A percentile compares a stretch with the other conserved stretches of the same genome.
Evolutionary conservation across 1,140 invertebrate species (phyloP).

Genomic region (Dreissena rostriformis): DNA sequence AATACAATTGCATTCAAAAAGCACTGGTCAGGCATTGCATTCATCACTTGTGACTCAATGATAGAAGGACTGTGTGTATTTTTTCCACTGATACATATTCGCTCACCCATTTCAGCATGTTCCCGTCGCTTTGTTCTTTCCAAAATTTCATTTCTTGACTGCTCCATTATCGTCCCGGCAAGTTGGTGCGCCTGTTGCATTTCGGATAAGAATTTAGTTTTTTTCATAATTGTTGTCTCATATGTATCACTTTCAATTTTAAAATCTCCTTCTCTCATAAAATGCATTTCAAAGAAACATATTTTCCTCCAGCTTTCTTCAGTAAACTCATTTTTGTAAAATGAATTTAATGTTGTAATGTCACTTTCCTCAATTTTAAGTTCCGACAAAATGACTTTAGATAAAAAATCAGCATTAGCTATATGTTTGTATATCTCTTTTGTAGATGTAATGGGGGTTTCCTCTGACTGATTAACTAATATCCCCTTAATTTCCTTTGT

Average conservation of each 20-base stretch:
- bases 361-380: background rate
- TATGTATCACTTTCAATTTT: slow-evolving; percentile 8
- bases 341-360: background rate
- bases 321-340: background rate
- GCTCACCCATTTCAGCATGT: background rate
- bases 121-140: background rate
- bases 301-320: background rate
- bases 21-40: background rate
- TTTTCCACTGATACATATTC: background rate
- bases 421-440: background rate
- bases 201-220: background rate
- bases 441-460: background rate
- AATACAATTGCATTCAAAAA: background rate
- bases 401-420: background rate
- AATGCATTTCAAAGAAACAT: slow-evolving; percentile 21
- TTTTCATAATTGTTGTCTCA: background rate
- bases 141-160: background rate
- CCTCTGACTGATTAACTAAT: background rate
- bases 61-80: background rate
- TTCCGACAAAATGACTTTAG: background rate
- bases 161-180: background rate
- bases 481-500: background rate
- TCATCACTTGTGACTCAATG: background rate
- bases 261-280: background rate
- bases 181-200: background rate